These are phyloP conservation scores for Chauna torquata DNA, from an alignment of 2,113 vertebrate genomes.

Conservation along the genomic window DNA sequence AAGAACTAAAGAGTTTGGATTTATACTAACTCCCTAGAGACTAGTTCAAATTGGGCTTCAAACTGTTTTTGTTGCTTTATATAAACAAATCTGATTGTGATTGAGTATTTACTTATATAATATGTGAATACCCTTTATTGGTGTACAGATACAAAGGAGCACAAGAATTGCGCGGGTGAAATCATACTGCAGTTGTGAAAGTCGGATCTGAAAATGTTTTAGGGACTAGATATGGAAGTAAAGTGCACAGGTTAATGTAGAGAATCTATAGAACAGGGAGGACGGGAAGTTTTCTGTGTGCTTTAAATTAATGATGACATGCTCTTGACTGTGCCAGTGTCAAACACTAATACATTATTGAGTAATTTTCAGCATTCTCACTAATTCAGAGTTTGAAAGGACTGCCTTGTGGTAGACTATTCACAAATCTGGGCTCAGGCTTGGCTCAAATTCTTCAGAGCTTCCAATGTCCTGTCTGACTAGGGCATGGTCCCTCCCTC, in stretches of 20 bases:
- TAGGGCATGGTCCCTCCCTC: background rate
- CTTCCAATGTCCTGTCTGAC: background rate
- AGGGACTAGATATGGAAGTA: background rate
- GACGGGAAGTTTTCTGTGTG: background rate
- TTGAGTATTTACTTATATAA: background rate
- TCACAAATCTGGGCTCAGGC: background rate
- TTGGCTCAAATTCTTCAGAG: background rate
- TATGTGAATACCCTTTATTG: background rate
- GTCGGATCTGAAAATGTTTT: background rate
- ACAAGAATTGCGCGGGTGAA: background rate
- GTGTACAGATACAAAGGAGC: background rate
- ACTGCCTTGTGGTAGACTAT: background rate
- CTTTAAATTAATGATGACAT: background rate
- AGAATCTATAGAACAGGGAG: background rate
- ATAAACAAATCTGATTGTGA: background rate
- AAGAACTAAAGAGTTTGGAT: background rate
- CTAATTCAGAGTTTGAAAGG: background rate
- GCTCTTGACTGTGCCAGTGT: background rate
- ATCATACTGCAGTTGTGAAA: background rate
- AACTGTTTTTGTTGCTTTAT: background rate
- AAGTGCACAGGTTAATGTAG: background rate
- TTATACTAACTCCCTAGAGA: background rate
- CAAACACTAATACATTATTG: background rate
- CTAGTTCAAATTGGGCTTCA: background rate
- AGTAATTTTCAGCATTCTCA: background rate